Evolutionary conservation across 2,888 invertebrate species (phyloP).

Genomic region (Limnephilus lunatus): DNA sequence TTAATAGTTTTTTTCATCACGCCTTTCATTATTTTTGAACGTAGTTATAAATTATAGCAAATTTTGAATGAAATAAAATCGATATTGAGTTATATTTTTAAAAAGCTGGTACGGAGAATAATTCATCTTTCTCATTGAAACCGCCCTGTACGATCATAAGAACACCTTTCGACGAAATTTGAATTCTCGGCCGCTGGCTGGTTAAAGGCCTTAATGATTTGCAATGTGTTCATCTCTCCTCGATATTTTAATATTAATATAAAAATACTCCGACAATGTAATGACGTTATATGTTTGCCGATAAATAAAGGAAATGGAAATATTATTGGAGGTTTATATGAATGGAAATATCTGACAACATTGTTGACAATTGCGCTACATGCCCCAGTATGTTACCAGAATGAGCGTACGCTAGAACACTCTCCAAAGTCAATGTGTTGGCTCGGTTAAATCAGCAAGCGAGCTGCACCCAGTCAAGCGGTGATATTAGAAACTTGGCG

Average conservation of each 20-base stretch:
- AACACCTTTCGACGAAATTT: no score
- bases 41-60: no score
- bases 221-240: background rate
- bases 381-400: background rate
- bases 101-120: no score
- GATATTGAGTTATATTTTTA: no score
- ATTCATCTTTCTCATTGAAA: no score
- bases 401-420: background rate
- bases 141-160: no score
- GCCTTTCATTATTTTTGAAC: no score
- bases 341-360: constrained; percentile 17
- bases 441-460: background rate
- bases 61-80: no score
- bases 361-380: background rate
- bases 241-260: background rate
- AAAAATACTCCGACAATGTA: background rate
- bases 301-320: background rate
- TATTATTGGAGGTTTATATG: background rate
- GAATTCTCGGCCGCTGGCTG: no score
- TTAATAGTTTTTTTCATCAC: no score
- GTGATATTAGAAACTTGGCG: background rate
- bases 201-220: no score
- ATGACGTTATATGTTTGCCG: background rate
- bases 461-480: background rate
- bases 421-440: background rate